Evolutionary conservation across 2,888 invertebrate genomes (phyloP).

Genomic region (Lepidocyrtinus sp.): DNA sequence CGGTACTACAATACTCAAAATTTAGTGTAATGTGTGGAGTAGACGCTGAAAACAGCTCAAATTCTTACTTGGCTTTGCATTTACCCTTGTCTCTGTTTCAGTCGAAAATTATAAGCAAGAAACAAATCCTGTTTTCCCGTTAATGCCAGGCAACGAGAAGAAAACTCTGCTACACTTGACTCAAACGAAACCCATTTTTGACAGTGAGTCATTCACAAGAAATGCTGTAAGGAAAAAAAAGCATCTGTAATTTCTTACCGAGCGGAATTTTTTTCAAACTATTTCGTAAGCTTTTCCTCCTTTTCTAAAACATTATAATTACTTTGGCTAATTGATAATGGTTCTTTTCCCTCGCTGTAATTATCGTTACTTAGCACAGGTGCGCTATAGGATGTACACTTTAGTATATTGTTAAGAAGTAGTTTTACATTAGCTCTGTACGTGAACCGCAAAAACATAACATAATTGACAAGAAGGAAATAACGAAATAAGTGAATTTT

Average conservation of each 20-base stretch:
- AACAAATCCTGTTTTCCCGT: conserved; percentile 7
- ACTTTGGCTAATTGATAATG: background rate
- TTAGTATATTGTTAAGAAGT: too few species aligned
- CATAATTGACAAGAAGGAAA: too few species aligned
- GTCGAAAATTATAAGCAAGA: background rate
- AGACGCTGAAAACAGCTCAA: background rate
- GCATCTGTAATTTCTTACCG: background rate
- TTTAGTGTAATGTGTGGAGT: too few species aligned
- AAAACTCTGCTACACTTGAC: background rate
- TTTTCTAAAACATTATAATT: background rate
- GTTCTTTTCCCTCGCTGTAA: too few species aligned
- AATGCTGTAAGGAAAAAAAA: conserved; percentile 19
- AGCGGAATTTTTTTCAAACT: background rate
- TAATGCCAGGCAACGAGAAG: background rate
- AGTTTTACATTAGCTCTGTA: too few species aligned
- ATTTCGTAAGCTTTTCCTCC: background rate
- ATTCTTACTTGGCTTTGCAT: background rate
- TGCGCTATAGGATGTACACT: background rate
- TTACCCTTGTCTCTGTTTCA: background rate
- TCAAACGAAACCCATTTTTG: conserved; percentile 33
- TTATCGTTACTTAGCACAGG: conserved; percentile 3
- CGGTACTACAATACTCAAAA: background rate
- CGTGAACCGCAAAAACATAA: too few species aligned
- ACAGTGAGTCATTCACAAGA: conserved; percentile 47
- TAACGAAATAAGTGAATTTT: too few species aligned